Conservation (phyloP, 2,888 invertebrate genomes). For the Tortrix viridana region DNA sequence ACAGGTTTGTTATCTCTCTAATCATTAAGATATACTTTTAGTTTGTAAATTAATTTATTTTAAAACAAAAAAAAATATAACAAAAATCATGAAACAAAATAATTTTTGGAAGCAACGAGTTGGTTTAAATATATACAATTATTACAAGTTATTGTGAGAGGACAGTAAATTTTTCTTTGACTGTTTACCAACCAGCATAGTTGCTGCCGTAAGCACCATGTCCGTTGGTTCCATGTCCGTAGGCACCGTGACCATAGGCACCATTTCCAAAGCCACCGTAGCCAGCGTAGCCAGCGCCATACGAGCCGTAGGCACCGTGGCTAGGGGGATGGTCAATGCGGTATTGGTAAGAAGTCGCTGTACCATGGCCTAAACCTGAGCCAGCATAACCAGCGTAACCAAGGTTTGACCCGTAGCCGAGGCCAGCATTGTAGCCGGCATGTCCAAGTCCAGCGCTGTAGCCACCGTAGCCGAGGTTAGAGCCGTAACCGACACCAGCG, state of each 20-base stretch:
- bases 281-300: constrained; percentile 35
- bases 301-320: constrained; percentile 8
- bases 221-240: constrained; percentile 16
- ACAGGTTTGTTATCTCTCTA: neutral
- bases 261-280: constrained; percentile 28
- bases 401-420: constrained; percentile 22
- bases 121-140: neutral
- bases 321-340: constrained; percentile 7
- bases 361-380: constrained; percentile 3
- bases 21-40: neutral
- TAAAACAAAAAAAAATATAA: too few relatives aligned
- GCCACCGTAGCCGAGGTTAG: neutral
- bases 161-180: neutral
- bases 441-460: neutral
- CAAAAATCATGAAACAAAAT: too few relatives aligned
- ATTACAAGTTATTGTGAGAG: neutral
- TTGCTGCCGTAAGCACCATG: constrained; percentile 38
- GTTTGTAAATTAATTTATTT: too few relatives aligned
- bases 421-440: neutral
- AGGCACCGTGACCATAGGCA: constrained; percentile 4
- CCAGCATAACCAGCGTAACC: constrained; percentile 11
- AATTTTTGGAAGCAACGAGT: too few relatives aligned
- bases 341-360: constrained; percentile 16
- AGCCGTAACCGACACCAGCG: neutral
- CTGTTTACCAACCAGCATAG: constrained; percentile 37